Evolutionary conservation across 2,113 vertebrate species (phyloP).

Genomic region (Scophthalmus maximus): DNA sequence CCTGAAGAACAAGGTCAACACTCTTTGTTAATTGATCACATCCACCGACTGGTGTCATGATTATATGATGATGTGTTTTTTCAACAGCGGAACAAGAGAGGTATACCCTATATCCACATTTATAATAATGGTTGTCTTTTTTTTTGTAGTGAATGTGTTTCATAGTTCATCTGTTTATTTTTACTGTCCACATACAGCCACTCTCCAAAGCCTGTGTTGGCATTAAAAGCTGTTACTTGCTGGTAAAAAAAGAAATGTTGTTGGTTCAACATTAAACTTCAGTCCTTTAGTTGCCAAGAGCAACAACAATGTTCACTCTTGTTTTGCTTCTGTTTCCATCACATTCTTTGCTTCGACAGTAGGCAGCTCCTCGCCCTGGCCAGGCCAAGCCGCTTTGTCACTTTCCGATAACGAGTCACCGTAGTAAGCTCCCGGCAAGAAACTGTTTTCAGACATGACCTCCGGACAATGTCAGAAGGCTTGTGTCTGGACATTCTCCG

Average conservation of each 20-base stretch:
- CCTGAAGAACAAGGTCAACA: constrained; percentile 91
- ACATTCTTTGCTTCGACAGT: not conserved
- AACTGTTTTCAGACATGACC: too few relatives aligned
- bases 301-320: too few relatives aligned
- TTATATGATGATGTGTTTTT: not conserved
- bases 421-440: too few relatives aligned
- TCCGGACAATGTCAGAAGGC: too few relatives aligned
- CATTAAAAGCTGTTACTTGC: too few relatives aligned
- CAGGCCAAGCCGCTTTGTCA: not conserved
- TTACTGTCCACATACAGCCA: constrained; percentile 14
- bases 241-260: too few relatives aligned
- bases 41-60: not conserved
- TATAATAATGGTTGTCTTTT: too few relatives aligned
- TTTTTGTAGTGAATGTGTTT: too few relatives aligned
- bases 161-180: constrained; percentile 22
- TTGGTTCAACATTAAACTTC: not conserved
- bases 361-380: too few relatives aligned
- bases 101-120: too few relatives aligned
- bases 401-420: not conserved
- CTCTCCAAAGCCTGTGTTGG: not conserved
- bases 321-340: not conserved
- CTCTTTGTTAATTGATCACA: not conserved
- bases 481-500: too few relatives aligned
- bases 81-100: too few relatives aligned
- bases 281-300: not conserved